Percentiles rank a stretch among this genome's conserved stretches.
Conservation (phyloP, 2,113 vertebrate genomes). For the Menura novaehollandiae region DNA sequence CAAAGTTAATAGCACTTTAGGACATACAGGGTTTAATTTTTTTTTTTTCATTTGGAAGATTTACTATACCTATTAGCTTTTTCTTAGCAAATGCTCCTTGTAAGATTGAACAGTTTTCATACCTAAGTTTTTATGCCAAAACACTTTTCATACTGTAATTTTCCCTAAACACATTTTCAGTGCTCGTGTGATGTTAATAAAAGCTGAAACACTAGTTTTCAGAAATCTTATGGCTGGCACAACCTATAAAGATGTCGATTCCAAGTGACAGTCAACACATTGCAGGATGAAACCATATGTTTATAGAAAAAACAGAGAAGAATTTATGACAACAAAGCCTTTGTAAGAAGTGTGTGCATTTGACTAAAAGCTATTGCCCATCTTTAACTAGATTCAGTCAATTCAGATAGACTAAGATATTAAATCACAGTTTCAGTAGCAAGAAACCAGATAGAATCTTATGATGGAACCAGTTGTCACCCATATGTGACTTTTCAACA, state of each 20-base stretch:
- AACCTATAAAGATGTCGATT: background rate
- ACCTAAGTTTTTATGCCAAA: background rate
- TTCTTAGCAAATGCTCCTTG: background rate
- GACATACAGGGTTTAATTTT: background rate
- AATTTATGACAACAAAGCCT: background rate
- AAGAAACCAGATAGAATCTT: background rate
- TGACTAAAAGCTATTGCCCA: background rate
- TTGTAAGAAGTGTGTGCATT: background rate
- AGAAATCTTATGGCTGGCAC: background rate
- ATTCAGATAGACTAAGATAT: background rate
- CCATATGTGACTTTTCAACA: background rate
- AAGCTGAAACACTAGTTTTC: conserved; percentile 17
- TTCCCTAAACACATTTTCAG: background rate
- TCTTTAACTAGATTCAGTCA: background rate
- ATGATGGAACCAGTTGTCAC: background rate
- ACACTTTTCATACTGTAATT: background rate
- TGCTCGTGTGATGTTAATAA: conserved; percentile 16
- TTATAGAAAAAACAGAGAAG: background rate
- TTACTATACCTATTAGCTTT: background rate
- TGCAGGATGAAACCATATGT: background rate
- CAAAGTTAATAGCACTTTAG: background rate
- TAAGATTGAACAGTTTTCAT: background rate
- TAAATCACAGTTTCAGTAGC: background rate
- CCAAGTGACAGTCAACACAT: conserved; percentile 8
- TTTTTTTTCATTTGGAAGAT: background rate